Conservation (phyloP, 2,888 invertebrate genomes). For the Corythucha ciliata region DNA sequence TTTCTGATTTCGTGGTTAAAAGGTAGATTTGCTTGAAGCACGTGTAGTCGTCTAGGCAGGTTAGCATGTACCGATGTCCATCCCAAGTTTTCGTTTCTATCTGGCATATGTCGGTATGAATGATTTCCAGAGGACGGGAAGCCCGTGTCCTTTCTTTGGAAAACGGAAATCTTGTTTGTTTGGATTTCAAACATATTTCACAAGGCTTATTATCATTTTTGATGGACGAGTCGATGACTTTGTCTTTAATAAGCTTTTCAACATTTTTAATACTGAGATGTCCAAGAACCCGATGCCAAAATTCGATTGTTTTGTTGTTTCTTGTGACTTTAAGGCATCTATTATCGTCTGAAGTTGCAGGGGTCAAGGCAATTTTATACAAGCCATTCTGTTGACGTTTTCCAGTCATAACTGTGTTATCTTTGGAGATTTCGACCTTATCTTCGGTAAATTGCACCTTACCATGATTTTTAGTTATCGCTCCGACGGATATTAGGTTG, state of each 20-base stretch:
- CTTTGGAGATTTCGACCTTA: no score
- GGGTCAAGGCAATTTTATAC: background rate
- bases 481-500: no score
- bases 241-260: slow-evolving; percentile 11
- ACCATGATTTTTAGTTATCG: no score
- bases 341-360: no score
- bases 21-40: slow-evolving; percentile 28
- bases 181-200: slow-evolving; percentile 34
- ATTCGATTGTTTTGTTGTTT: slow-evolving; percentile 4
- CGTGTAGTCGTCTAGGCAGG: slow-evolving; percentile 32
- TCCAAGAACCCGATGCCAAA: slow-evolving; percentile 18
- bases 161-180: slow-evolving; percentile 36
- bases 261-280: slow-evolving; percentile 14
- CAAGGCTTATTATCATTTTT: slow-evolving; percentile 21
- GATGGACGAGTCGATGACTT: background rate
- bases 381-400: slow-evolving; percentile 15
- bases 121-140: slow-evolving; percentile 22
- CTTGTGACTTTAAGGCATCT: slow-evolving; percentile 11
- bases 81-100: slow-evolving; percentile 27
- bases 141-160: slow-evolving; percentile 26
- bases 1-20: slow-evolving; percentile 29
- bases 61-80: slow-evolving; percentile 28
- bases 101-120: slow-evolving; percentile 31
- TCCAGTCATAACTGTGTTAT: slow-evolving; percentile 14
- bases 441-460: no score